Conservation (phyloP, 2,797 vertebrate genomes). For the Thripadectes ignobilis region DNA sequence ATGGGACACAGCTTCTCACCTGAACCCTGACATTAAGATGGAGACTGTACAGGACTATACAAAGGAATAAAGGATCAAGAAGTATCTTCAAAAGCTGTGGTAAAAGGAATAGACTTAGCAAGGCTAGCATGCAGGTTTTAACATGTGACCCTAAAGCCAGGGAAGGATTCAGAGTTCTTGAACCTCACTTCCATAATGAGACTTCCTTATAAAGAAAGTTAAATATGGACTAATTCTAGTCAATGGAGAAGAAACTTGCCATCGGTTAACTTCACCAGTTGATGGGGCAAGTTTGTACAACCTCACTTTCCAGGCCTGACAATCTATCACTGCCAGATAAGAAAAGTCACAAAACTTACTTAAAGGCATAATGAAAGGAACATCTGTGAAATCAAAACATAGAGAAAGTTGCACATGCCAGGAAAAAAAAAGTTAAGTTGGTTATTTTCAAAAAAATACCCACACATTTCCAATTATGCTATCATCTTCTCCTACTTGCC, state of each 20-base stretch:
- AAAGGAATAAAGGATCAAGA: not conserved
- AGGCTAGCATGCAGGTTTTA: not conserved
- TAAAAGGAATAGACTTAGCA: not conserved
- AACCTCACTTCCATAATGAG: not conserved
- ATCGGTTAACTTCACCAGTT: not conserved
- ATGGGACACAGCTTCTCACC: not conserved
- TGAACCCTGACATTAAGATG: not conserved
- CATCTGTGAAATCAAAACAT: not conserved
- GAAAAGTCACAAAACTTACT: not conserved
- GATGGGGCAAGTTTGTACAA: not conserved
- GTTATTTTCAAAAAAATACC: not conserved
- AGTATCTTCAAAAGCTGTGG: not conserved
- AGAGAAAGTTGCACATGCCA: not conserved
- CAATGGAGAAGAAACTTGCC: not conserved
- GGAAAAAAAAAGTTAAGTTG: not conserved
- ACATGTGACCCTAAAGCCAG: not conserved
- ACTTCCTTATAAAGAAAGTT: not conserved
- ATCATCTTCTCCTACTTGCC: not conserved
- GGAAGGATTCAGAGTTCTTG: not conserved
- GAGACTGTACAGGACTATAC: not conserved
- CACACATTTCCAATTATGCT: not conserved
- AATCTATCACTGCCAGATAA: not conserved
- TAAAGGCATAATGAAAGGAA: not conserved
- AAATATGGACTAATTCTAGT: not conserved
- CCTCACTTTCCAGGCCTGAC: not conserved